Conservation (phyloP, 2,888 invertebrate species). For the Xanthia togata region DNA sequence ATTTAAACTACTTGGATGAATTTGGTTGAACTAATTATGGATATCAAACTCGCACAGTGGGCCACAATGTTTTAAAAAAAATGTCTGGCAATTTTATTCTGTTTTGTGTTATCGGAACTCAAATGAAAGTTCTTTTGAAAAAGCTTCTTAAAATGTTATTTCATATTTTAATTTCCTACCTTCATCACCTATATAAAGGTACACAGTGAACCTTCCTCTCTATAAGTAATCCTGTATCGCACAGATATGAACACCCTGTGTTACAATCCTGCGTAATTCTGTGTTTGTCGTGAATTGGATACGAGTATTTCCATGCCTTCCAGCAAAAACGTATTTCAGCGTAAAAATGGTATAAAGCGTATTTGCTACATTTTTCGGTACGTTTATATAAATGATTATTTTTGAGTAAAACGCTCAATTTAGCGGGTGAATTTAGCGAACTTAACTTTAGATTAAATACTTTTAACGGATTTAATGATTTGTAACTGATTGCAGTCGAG, state of each 20-base stretch:
- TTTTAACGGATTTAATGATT: neutral
- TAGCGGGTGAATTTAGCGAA: neutral
- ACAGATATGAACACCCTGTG: slow-evolving; percentile 23
- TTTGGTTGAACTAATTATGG: too few relatives aligned
- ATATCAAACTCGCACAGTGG: too few relatives aligned
- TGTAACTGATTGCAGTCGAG: neutral
- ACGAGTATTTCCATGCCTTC: slow-evolving; percentile 31
- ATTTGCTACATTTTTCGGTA: neutral
- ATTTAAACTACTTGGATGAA: slow-evolving; percentile 17
- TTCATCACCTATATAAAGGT: neutral
- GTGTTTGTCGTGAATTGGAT: slow-evolving; percentile 42
- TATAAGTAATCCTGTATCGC: slow-evolving; percentile 9
- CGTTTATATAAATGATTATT: neutral
- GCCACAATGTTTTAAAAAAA: neutral
- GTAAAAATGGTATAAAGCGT: neutral
- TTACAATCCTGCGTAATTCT: slow-evolving; percentile 34
- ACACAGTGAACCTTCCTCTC: neutral
- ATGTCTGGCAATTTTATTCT: neutral
- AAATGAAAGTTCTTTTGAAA: too few relatives aligned
- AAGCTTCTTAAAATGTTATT: too few relatives aligned
- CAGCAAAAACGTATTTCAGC: neutral
- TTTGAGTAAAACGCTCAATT: neutral
- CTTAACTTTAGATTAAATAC: neutral
- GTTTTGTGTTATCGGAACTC: too few relatives aligned
- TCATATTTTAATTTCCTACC: neutral